Conservation (phyloP, 2,113 vertebrate species). For the Phylloscopus trochiloides region DNA sequence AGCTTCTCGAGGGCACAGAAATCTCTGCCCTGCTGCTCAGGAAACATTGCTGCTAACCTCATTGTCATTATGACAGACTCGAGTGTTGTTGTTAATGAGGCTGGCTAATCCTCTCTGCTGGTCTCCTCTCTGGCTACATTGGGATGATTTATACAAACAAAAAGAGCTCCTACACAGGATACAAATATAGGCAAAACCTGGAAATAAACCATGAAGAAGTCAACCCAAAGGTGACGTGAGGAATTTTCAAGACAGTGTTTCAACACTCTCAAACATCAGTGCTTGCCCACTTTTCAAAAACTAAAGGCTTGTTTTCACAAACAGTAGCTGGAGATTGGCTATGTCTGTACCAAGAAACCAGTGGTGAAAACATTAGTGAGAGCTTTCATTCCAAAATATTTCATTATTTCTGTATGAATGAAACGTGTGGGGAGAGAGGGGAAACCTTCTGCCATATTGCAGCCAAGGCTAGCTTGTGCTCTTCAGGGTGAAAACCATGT, state of each 20-base stretch:
- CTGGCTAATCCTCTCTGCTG: background rate
- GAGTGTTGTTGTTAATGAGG: background rate
- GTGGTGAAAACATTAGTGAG: background rate
- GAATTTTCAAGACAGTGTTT: background rate
- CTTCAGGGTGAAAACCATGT: background rate
- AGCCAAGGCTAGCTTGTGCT: background rate
- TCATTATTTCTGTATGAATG: background rate
- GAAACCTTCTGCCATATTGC: background rate
- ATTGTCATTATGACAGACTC: background rate
- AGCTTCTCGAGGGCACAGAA: conserved; percentile 20
- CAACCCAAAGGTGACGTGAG: background rate
- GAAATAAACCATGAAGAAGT: background rate
- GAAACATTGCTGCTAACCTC: background rate
- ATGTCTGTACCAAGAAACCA: background rate
- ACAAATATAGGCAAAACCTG: background rate
- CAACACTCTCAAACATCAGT: background rate
- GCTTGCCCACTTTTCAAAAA: background rate
- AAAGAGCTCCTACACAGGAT: background rate
- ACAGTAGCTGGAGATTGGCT: background rate
- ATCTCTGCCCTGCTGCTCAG: background rate
- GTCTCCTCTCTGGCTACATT: background rate
- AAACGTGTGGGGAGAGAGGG: background rate
- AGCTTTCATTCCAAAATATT: background rate
- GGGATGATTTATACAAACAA: background rate
- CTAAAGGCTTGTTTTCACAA: background rate